Evolutionary conservation across 92 coral and sea anemone species (phyloP).

Genomic region (Pocillopora grandis): DNA sequence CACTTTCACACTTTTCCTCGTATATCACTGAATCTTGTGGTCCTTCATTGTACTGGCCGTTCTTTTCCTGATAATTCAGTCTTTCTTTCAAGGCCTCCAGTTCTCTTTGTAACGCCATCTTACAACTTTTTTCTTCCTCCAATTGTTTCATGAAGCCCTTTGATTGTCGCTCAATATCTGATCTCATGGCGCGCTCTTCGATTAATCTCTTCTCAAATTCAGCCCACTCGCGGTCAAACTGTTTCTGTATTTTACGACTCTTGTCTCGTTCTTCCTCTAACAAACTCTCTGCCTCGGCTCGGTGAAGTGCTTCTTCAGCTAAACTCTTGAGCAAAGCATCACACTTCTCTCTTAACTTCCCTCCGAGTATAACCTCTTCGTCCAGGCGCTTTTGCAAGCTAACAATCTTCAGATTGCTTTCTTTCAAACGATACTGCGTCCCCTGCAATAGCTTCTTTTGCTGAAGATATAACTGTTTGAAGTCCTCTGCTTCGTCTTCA

Average conservation of each 20-base stretch:
- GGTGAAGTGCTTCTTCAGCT: slow-evolving; percentile 30
- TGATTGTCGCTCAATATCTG: slow-evolving; percentile 56
- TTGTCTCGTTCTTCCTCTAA: slow-evolving; percentile 64
- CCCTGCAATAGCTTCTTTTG: slow-evolving; percentile 15
- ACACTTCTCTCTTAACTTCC: slow-evolving; percentile 49
- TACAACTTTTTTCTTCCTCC: slow-evolving; percentile 53
- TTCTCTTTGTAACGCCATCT: slow-evolving; percentile 50
- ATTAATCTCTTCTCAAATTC: slow-evolving; percentile 82
- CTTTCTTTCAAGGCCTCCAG: slow-evolving; percentile 44
- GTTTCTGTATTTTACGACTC: slow-evolving; percentile 66
- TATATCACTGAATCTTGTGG: slow-evolving; percentile 38
- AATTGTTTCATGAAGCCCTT: slow-evolving; percentile 17
- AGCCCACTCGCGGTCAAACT: slow-evolving; percentile 76
- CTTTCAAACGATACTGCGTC: slow-evolving; percentile 15
- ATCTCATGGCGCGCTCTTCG: slow-evolving; percentile 74
- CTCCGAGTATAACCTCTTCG: slow-evolving; percentile 33
- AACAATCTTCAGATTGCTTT: slow-evolving; percentile 23
- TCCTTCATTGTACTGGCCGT: slow-evolving; percentile 37
- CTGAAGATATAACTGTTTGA: slow-evolving; percentile 21
- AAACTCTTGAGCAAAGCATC: slow-evolving; percentile 46
- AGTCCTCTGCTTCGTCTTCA: slow-evolving; percentile 11
- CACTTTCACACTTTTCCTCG: slow-evolving; percentile 21
- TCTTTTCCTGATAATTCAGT: slow-evolving; percentile 30
- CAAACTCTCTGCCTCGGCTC: slow-evolving; percentile 45
- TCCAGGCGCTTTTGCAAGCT: slow-evolving; percentile 45